Percentiles rank a stretch among this genome's conserved stretches.
These are phyloP conservation scores for Enteromius viviparus DNA, from an alignment of 2,797 vertebrate species.

Conservation along the genomic window DNA sequence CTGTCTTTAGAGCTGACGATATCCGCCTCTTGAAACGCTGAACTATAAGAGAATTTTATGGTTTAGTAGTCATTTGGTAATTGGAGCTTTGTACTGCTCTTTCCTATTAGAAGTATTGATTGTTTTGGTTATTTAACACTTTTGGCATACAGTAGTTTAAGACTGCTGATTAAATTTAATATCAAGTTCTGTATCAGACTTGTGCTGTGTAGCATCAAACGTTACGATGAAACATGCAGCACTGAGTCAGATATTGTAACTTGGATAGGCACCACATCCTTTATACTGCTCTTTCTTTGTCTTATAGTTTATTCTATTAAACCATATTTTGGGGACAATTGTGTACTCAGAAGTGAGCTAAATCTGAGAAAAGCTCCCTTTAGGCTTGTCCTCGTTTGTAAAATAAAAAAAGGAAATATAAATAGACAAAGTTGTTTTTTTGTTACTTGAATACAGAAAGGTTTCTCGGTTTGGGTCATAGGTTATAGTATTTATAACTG, in stretches of 20 bases:
- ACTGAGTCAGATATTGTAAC: neutral
- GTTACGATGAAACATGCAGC: neutral
- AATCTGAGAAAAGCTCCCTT: neutral
- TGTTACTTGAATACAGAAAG: neutral
- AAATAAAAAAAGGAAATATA: neutral
- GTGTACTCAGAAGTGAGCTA: neutral
- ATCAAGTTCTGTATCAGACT: conserved; percentile 4
- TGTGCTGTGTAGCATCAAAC: neutral
- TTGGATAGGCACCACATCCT: neutral
- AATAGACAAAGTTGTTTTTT: neutral
- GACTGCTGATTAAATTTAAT: conserved; percentile 16
- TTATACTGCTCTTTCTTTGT: neutral
- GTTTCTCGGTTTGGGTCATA: neutral
- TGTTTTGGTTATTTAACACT: neutral
- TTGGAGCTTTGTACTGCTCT: neutral
- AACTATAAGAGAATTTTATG: conserved; percentile 74
- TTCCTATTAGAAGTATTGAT: conserved; percentile 7
- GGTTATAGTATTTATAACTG: neutral
- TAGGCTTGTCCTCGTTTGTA: neutral
- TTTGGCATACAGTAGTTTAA: conserved; percentile 15
- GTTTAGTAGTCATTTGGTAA: conserved; percentile 18
- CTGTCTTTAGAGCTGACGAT: conserved; percentile 99
- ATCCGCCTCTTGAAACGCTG: conserved; percentile 98
- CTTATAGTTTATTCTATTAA: neutral
- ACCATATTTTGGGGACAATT: neutral